A percentile compares a stretch with the other conserved stretches of the same genome.
phyloP scores from a whole-genome alignment of 2,797 vertebrate genomes.

The Bucorvus abyssinicus region DNA sequence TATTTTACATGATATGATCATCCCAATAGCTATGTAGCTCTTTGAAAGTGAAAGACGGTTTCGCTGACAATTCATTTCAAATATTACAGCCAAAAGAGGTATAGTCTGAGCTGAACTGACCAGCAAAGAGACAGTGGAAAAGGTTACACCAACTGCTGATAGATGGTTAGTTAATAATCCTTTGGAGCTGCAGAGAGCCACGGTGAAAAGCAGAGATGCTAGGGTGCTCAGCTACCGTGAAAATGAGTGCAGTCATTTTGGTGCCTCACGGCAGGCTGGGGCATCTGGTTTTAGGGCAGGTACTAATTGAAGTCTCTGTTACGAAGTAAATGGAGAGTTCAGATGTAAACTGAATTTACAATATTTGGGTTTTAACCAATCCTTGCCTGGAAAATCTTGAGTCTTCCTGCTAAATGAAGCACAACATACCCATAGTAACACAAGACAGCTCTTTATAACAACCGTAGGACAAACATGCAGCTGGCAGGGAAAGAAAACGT shows the following conservation, averaged over 20 bases:
- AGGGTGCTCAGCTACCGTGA: neutral
- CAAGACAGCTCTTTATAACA: neutral
- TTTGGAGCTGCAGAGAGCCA: neutral
- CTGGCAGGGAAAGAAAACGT: neutral
- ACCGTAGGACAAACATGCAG: neutral
- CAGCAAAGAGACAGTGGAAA: neutral
- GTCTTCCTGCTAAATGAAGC: neutral
- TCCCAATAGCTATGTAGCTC: neutral
- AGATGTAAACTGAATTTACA: neutral
- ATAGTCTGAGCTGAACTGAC: neutral
- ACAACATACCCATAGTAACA: neutral
- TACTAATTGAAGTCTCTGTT: neutral
- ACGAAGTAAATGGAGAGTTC: neutral
- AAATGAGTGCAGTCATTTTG: neutral
- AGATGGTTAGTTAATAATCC: neutral
- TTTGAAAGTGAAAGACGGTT: neutral
- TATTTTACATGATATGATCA: neutral
- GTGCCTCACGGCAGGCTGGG: neutral
- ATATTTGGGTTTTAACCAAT: neutral
- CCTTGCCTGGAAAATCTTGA: neutral
- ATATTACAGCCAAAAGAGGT: neutral
- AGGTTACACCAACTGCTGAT: neutral
- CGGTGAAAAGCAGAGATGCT: accelerated
- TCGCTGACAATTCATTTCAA: neutral
- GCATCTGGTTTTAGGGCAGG: neutral